phyloP scores from a whole-genome alignment of 92 coral and sea anemone species.

The Pocillopora meandrina region DNA sequence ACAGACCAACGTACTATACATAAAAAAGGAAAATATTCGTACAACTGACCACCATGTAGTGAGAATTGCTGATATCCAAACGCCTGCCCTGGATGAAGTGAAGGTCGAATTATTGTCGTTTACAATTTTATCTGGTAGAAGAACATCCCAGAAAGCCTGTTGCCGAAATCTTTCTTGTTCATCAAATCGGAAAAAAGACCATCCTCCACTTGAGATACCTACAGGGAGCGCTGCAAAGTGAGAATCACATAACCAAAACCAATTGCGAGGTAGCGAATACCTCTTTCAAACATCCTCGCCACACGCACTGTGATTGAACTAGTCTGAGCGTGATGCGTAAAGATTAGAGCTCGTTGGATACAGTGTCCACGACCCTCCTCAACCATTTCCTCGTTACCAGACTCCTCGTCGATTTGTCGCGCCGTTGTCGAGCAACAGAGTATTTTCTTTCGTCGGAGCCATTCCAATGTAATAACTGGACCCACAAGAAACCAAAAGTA shows the following conservation, averaged over 20 bases:
- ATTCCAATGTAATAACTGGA: neutral
- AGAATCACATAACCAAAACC: neutral
- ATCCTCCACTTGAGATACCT: conserved; percentile 46
- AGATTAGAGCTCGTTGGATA: neutral
- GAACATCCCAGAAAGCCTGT: neutral
- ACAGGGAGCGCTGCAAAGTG: conserved; percentile 14
- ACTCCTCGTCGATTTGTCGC: neutral
- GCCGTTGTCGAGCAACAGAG: neutral
- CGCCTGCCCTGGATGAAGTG: too few species aligned
- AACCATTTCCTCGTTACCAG: neutral
- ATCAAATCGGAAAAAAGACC: conserved; percentile 48
- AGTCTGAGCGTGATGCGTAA: neutral
- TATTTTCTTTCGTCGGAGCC: conserved; percentile 5
- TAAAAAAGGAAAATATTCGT: conserved; percentile 6
- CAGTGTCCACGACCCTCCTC: neutral
- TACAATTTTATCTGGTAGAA: too few species aligned
- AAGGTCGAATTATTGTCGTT: too few species aligned
- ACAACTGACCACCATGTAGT: neutral
- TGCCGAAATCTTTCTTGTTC: neutral
- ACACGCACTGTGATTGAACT: neutral
- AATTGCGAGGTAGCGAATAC: neutral
- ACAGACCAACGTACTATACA: conserved; percentile 21
- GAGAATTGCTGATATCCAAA: neutral
- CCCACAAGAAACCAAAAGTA: conserved; percentile 19
- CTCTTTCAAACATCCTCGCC: neutral